phyloP scores from a whole-genome alignment of 2,888 invertebrate species.

The Hetaerina titia region DNA sequence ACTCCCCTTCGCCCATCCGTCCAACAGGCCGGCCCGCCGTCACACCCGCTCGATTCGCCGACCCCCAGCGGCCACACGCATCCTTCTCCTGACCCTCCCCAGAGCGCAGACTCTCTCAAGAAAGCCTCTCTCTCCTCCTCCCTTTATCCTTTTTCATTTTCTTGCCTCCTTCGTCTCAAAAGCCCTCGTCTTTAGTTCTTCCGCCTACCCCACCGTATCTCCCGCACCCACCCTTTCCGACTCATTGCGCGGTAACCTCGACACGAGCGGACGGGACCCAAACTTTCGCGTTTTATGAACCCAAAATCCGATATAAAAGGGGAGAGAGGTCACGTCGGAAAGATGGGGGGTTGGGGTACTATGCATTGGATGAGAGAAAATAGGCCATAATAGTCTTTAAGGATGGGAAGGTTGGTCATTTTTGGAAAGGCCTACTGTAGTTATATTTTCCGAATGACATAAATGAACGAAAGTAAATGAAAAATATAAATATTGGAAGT shows the following conservation, averaged over 20 bases:
- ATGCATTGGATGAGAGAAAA: background rate
- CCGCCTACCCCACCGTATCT: too few species aligned
- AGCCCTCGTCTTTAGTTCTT: too few species aligned
- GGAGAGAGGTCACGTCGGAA: background rate
- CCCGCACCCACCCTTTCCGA: background rate
- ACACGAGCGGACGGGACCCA: background rate
- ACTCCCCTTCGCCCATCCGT: background rate
- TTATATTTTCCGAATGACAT: too few species aligned
- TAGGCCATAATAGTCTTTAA: too few species aligned
- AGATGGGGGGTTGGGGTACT: background rate
- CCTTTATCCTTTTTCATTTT: background rate
- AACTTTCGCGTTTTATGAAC: constrained; percentile 56
- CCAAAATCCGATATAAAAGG: constrained; percentile 60
- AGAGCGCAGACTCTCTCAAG: too few species aligned
- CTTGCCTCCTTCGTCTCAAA: background rate
- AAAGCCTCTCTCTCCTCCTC: too few species aligned
- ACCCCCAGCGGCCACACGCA: background rate
- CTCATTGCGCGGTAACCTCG: background rate
- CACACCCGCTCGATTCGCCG: background rate
- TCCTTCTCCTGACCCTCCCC: too few species aligned
- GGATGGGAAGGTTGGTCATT: too few species aligned
- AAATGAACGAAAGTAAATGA: too few species aligned
- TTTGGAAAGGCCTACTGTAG: too few species aligned
- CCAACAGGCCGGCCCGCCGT: background rate
- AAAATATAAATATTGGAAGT: too few species aligned